Evolutionary conservation across 2,797 vertebrate genomes (phyloP).

Genomic region (Fistularia commersonii): DNA sequence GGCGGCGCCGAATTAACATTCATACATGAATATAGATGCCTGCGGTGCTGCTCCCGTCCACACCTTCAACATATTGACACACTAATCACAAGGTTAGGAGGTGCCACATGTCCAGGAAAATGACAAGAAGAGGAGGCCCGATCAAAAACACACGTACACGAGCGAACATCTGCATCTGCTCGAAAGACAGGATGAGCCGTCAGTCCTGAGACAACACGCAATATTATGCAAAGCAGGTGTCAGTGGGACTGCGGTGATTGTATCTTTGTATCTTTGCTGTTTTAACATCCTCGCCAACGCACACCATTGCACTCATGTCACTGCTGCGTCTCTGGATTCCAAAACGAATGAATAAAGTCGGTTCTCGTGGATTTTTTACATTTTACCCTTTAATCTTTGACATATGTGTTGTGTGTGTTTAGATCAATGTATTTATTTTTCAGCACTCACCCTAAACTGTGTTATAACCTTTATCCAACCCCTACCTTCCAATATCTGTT

Average conservation of each 20-base stretch:
- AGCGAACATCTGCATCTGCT: constrained; percentile 33
- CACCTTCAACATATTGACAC: constrained; percentile 78
- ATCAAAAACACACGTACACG: constrained; percentile 21
- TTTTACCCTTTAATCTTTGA: too few species aligned
- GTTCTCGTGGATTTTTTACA: too few species aligned
- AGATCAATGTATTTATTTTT: too few species aligned
- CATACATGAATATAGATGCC: constrained; percentile 76
- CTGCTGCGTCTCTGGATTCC: too few species aligned
- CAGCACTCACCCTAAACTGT: too few species aligned
- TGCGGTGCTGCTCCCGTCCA: constrained; percentile 49
- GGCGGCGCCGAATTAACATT: constrained; percentile 63
- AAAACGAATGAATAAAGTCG: too few species aligned
- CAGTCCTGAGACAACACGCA: constrained; percentile 74
- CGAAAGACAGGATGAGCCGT: constrained; percentile 67
- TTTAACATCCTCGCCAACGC: constrained; percentile 23
- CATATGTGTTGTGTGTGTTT: background rate
- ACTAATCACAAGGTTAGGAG: constrained; percentile 77
- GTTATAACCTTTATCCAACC: too few species aligned
- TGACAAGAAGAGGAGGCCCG: constrained; percentile 55
- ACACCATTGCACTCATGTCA: too few species aligned
- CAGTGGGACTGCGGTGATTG: constrained; percentile 49
- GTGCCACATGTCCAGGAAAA: constrained; percentile 71
- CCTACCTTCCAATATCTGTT: too few species aligned
- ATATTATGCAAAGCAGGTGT: constrained; percentile 75
- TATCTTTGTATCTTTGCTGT: constrained; percentile 19